Evolutionary conservation across 2,113 vertebrate species (phyloP).

Genomic region (Leucopsar rothschildi): DNA sequence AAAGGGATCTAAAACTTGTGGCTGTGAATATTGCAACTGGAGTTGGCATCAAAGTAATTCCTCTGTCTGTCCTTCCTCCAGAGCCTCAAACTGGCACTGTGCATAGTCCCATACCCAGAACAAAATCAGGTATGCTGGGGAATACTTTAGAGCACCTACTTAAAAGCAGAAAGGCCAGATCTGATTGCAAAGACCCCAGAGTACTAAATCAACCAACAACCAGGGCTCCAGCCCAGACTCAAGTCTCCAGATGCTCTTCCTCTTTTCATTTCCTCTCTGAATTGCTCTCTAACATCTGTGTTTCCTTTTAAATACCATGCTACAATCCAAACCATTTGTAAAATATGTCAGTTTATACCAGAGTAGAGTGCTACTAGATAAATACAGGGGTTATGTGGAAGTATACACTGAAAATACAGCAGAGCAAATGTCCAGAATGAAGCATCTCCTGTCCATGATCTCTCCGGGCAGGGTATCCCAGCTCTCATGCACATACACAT

Average conservation of each 20-base stretch:
- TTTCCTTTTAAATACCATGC: constrained; percentile 49
- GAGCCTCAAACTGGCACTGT: accelerated
- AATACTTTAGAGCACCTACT: neutral
- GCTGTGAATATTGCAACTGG: neutral
- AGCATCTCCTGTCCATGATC: neutral
- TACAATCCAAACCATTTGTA: constrained; percentile 8
- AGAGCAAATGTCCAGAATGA: neutral
- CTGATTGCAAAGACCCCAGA: constrained; percentile 8
- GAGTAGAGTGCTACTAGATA: neutral
- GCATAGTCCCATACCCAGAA: neutral
- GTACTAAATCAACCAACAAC: constrained; percentile 48
- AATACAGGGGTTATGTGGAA: neutral
- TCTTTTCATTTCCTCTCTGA: constrained; percentile 63
- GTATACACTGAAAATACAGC: neutral
- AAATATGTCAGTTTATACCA: constrained; percentile 7
- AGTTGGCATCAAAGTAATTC: neutral
- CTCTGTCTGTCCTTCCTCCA: neutral
- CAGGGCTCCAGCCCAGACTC: constrained; percentile 42
- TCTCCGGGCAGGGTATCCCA: neutral
- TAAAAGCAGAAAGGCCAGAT: constrained; percentile 22
- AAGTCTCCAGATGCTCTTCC: constrained; percentile 60
- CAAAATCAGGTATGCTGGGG: neutral
- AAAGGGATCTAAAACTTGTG: neutral
- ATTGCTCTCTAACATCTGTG: constrained; percentile 50
- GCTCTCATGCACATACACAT: neutral